Evolutionary conservation across 53 echinoderm and acorn worm genomes (phyloP), one percentile per base, ranked within the genome.

Genomic region (Echinometra lucunter): DNA sequence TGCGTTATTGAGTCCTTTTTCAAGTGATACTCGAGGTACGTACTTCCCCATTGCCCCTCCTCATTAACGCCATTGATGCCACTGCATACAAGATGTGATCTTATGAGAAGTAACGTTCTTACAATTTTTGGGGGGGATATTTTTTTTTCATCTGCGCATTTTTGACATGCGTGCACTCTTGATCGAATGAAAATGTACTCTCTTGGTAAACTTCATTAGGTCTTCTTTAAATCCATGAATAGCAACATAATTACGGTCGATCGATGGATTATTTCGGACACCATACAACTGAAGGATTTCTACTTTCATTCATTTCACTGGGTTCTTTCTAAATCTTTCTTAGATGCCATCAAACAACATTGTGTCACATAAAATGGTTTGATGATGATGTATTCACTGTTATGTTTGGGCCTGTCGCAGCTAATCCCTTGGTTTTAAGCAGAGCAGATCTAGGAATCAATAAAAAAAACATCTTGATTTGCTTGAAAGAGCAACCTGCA

Each of bases 281-380:
- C 45, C 85, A 47, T 83, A 83, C 85, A 83, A n/a, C 45, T 83
- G 30, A 45, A 83, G 47, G 49, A 47, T 12, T 28, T 28, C n/a
- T 18, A 83, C 12, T 28, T 47, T 27, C 28, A 45, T 83, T 83
- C 85, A 85, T 28, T 28, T 1, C 44, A 6, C 25, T 27, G 44
- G 81, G 44, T 21, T 15, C 74, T 8, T 13, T 81, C 44, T 81
- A 16, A 81, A 19, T 81, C 81, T 7, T 2, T 44, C 82, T 82
- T 82, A 23, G 82, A 82, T 82, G 44, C 9, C 23, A 44, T 85
- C 49, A 85, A 85, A 85, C 85, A 85, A 85, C 85, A 85, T 47
- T 85, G 85, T 83, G 85, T 47, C n/a, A 83, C 80, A 83, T 83
- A 83, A 19, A n/a, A 7, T 83, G n/a, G 44, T 47, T 83, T 83